These are phyloP conservation scores for Ischnus inquisitorius DNA, from an alignment of 2,888 invertebrate genomes.

Conservation along the genomic window DNA sequence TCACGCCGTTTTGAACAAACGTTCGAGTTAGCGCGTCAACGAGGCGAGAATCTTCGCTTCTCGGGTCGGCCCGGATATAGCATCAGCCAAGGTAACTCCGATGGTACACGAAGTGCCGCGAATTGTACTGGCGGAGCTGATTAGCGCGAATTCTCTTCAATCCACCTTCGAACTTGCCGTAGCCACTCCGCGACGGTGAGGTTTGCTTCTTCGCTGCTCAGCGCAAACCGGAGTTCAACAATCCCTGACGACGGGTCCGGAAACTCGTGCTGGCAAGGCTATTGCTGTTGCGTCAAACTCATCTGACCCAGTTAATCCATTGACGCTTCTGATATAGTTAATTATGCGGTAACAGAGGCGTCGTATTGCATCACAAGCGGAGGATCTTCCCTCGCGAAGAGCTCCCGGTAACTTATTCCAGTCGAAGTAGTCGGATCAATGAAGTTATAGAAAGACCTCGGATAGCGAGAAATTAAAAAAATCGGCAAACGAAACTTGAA, in stretches of 20 bases:
- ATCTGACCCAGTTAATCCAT: background rate
- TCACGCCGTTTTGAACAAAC: slow-evolving; percentile 67
- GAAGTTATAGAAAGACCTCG: too few species aligned
- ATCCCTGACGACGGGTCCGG: background rate
- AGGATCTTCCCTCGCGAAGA: too few species aligned
- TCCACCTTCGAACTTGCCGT: background rate
- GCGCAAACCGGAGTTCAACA: background rate
- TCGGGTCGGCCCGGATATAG: slow-evolving; percentile 16
- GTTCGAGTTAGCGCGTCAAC: slow-evolving; percentile 68
- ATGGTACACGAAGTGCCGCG: background rate
- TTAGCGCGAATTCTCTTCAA: slow-evolving; percentile 9
- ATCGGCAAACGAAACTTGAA: too few species aligned
- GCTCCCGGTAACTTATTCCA: too few species aligned
- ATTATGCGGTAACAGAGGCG: too few species aligned
- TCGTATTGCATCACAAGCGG: too few species aligned
- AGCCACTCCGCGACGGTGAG: too few species aligned
- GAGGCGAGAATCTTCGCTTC: slow-evolving; percentile 65
- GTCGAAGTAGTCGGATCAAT: too few species aligned
- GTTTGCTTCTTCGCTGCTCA: background rate
- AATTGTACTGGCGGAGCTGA: background rate
- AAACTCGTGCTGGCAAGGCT: background rate
- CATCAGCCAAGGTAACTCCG: background rate
- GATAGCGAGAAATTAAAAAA: too few species aligned
- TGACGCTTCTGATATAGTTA: too few species aligned
- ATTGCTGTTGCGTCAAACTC: background rate